phyloP scores from a whole-genome alignment of 1,140 invertebrate genomes.

The Drosophila malerkotliana region DNA sequence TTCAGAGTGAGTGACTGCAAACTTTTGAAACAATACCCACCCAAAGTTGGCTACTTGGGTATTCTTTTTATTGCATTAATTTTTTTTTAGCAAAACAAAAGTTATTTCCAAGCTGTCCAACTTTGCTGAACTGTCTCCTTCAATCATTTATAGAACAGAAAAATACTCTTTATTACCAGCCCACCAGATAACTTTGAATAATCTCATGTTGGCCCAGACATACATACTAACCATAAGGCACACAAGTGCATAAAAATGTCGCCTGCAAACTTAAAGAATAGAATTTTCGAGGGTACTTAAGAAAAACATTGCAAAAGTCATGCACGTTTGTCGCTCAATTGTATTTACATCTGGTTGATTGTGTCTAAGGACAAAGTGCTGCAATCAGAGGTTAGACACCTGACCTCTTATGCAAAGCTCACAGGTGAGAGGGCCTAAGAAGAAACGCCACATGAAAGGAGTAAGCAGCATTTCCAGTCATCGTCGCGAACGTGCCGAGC shows the following conservation, averaged over 20 bases:
- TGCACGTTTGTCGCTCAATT: slow-evolving; percentile 60
- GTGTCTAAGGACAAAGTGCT: slow-evolving; percentile 59
- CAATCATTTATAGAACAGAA: no score
- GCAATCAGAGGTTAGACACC: slow-evolving; percentile 66
- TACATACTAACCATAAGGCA: neutral
- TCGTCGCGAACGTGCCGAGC: slow-evolving; percentile 60
- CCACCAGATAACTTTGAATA: no score
- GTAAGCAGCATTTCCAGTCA: slow-evolving; percentile 53
- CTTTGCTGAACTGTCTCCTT: no score
- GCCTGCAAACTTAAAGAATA: neutral
- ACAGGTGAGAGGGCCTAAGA: slow-evolving; percentile 14
- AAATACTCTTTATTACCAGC: no score
- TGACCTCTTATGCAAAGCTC: slow-evolving; percentile 41
- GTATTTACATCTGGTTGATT: slow-evolving; percentile 59
- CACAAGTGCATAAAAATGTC: neutral
- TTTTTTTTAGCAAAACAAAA: slow-evolving; percentile 3
- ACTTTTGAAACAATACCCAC: neutral
- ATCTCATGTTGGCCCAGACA: neutral
- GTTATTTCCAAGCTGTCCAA: neutral
- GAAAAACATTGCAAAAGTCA: slow-evolving; percentile 33
- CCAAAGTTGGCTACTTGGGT: slow-evolving; percentile 4
- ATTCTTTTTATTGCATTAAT: neutral
- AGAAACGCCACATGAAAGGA: slow-evolving; percentile 61
- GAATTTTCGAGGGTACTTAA: slow-evolving; percentile 16
- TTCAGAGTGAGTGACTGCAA: slow-evolving; percentile 9